Conservation (phyloP, 2,113 vertebrate species). For the Mormyrus iriodes region DNA sequence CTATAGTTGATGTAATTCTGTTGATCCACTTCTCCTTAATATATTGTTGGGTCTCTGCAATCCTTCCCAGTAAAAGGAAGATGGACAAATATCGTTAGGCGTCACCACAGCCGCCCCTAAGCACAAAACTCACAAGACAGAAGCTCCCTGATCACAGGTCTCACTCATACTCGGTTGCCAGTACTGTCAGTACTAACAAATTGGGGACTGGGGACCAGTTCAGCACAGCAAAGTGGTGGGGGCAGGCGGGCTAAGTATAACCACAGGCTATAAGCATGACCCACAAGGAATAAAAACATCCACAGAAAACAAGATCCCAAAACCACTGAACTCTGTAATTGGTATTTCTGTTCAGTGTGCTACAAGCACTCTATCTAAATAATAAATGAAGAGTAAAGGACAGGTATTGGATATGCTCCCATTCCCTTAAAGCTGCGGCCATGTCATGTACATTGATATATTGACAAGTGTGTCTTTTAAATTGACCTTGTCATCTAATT, state of each 20-base stretch:
- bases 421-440: background rate
- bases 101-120: background rate
- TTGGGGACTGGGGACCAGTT: background rate
- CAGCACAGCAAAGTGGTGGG: background rate
- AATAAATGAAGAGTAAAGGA: background rate
- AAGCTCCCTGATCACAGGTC: background rate
- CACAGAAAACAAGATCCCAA: background rate
- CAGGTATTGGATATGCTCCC: background rate
- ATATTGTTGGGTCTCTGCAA: background rate
- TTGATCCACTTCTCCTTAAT: background rate
- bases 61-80: background rate
- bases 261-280: background rate
- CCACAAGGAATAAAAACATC: background rate
- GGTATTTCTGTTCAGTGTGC: background rate
- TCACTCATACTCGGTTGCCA: background rate
- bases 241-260: background rate
- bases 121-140: background rate
- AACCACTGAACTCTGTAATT: background rate
- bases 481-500: background rate
- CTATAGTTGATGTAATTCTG: background rate
- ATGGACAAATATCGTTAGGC: background rate
- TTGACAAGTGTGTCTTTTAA: background rate
- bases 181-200: background rate
- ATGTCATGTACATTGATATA: background rate
- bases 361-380: background rate